phyloP scores from a whole-genome alignment of 2,888 invertebrate species.

The Aelia acuminata region DNA sequence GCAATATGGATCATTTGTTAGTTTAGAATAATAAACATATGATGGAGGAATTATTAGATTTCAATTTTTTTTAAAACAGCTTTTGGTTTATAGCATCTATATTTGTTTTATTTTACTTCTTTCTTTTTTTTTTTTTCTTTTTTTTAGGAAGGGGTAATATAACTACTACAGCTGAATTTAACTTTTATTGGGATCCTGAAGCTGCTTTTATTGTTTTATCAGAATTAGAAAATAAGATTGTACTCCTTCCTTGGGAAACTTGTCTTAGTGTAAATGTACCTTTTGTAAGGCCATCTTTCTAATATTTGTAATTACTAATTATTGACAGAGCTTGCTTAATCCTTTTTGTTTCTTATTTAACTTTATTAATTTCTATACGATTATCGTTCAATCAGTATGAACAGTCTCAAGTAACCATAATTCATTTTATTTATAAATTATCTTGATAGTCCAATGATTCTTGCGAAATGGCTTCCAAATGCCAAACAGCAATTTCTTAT shows the following conservation, averaged over 20 bases:
- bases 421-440: too few species aligned
- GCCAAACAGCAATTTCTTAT: too few species aligned
- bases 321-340: background rate
- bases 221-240: constrained; percentile 73
- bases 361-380: too few species aligned
- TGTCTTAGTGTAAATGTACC: constrained; percentile 70
- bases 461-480: too few species aligned
- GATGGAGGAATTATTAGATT: too few species aligned
- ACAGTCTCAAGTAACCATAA: background rate
- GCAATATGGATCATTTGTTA: too few species aligned
- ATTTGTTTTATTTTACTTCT: too few species aligned
- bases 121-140: constrained; percentile 38
- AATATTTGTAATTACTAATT: background rate
- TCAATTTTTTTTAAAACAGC: too few species aligned
- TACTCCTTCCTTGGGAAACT: constrained; percentile 81
- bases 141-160: constrained; percentile 65
- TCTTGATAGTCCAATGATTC: too few species aligned
- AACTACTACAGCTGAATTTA: constrained; percentile 77
- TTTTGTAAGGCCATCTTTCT: constrained; percentile 68
- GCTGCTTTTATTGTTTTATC: constrained; percentile 80
- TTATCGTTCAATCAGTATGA: too few species aligned
- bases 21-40: too few species aligned
- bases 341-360: background rate
- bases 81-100: too few species aligned
- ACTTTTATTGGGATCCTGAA: constrained; percentile 84